These are phyloP conservation scores for Acleris sparsana DNA, from an alignment of 2,888 invertebrate species.

Conservation along the genomic window DNA sequence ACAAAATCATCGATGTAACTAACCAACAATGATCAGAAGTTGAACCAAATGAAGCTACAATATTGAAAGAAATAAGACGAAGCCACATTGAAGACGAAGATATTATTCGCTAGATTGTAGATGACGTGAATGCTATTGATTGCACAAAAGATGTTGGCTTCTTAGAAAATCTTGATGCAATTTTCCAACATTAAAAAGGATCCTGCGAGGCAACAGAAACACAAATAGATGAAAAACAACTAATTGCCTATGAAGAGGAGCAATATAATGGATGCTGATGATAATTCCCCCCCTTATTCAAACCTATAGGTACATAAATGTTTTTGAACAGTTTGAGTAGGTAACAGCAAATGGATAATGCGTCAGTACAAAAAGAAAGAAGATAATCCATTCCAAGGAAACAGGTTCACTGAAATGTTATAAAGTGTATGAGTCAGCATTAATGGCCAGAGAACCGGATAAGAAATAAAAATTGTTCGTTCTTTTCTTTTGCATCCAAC, in stretches of 20 bases:
- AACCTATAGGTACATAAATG: conserved; percentile 9
- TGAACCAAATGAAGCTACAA: conserved; percentile 6
- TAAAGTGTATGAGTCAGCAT: conserved; percentile 28
- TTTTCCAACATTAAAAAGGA: conserved; percentile 13
- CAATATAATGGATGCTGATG: conserved; percentile 23
- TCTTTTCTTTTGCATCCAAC: conserved; percentile 8
- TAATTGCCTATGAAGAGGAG: conserved; percentile 24
- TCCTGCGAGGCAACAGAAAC: background rate
- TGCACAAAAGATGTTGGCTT: background rate
- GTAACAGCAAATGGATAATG: conserved; percentile 7
- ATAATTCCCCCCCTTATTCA: conserved; percentile 20
- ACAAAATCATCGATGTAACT: conserved; percentile 54
- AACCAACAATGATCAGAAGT: conserved; percentile 22
- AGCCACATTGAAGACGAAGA: background rate
- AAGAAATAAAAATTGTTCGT: conserved; percentile 12
- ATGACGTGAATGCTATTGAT: background rate
- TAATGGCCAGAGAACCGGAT: conserved; percentile 18
- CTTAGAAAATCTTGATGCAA: background rate
- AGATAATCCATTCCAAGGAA: conserved; percentile 27
- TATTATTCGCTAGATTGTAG: background rate
- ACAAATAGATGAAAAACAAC: conserved; percentile 5
- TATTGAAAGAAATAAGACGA: conserved; percentile 3
- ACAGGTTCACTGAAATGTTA: conserved; percentile 26
- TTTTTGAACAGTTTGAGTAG: conserved; percentile 6
- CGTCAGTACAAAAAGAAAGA: conserved; percentile 13